Evolutionary conservation across 1,140 invertebrate species (phyloP).

Genomic region (Bathynomus jamesi): DNA sequence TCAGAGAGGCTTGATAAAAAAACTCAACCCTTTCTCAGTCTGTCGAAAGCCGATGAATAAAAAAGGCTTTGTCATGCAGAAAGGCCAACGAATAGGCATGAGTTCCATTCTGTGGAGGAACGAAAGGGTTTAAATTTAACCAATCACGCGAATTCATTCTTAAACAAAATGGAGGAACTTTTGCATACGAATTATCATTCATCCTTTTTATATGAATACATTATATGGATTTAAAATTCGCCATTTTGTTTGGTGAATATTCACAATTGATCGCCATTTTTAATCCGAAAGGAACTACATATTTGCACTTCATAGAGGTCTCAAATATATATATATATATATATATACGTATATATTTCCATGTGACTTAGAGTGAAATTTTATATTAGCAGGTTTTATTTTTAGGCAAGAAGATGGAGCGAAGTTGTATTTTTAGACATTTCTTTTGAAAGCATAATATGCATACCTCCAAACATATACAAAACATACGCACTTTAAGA

Average conservation of each 20-base stretch:
- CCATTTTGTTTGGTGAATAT: not conserved
- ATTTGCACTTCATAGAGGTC: too few relatives aligned
- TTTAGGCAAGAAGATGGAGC: too few relatives aligned
- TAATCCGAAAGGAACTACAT: too few relatives aligned
- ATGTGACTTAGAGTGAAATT: too few relatives aligned
- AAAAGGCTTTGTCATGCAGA: not conserved
- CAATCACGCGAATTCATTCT: not conserved
- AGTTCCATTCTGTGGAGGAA: not conserved
- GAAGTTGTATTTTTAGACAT: too few relatives aligned
- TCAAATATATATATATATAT: too few relatives aligned
- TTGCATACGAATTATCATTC: not conserved
- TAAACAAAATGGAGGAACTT: not conserved
- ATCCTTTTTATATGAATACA: not conserved
- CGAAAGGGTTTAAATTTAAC: not conserved
- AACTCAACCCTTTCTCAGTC: not conserved
- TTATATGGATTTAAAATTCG: conserved; percentile 1
- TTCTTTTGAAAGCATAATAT: too few relatives aligned
- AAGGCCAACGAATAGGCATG: not conserved
- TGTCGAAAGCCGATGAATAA: not conserved
- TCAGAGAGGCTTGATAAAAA: not conserved
- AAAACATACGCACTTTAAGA: too few relatives aligned
- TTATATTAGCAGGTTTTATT: too few relatives aligned
- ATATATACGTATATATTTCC: too few relatives aligned
- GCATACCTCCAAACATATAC: too few relatives aligned
- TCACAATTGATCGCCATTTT: not conserved